Evolutionary conservation across 1,140 invertebrate genomes (phyloP), one percentile per base, ranked within the genome.

Genomic region (Ericerus pela): DNA sequence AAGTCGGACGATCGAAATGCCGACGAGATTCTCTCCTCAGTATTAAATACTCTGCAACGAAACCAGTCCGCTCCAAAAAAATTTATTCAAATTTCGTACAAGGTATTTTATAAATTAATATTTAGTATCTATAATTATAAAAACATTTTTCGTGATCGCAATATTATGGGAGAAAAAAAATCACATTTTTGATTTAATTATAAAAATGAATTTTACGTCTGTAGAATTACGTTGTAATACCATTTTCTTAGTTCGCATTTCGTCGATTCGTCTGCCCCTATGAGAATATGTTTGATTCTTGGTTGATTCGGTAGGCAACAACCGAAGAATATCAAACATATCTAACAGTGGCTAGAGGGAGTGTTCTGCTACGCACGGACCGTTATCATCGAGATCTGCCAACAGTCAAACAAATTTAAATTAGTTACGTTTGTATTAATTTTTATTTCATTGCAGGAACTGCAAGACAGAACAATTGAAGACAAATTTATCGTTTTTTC

Each of bases 231-330:
- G n/a, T n/a, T n/a, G n/a, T n/a, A n/a, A n/a, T n/a, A n/a, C n/a
- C n/a, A n/a, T n/a, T n/a, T n/a, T n/a, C n/a, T n/a, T n/a, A n/a
- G n/a, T n/a, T n/a, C n/a, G n/a, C n/a, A n/a, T n/a, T n/a, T n/a
- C n/a, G n/a, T n/a, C n/a, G n/a, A 47, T 24, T 47, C 41, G 26
- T 47, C 41, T 47, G 41, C 41, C 41, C 2, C 41, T 47, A 47
- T 47, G 41, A 47, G 41, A 47, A 47, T 47, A 47, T 47, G 41
- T 47, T 47, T 47, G 41, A 47, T 47, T 47, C 41, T 47, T 47
- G 41, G 41, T 47, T 47, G 41, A 47, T 47, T 47, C 26, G 26
- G 22, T 47, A 20, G 41, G 26, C 41, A 47, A 47, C 41, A 47
- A 47, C 41, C 41, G 26, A 47, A 47, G 41, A 47, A 47, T 47